phyloP scores from a whole-genome alignment of 2,797 vertebrate species.

The Acanthis flammea region DNA sequence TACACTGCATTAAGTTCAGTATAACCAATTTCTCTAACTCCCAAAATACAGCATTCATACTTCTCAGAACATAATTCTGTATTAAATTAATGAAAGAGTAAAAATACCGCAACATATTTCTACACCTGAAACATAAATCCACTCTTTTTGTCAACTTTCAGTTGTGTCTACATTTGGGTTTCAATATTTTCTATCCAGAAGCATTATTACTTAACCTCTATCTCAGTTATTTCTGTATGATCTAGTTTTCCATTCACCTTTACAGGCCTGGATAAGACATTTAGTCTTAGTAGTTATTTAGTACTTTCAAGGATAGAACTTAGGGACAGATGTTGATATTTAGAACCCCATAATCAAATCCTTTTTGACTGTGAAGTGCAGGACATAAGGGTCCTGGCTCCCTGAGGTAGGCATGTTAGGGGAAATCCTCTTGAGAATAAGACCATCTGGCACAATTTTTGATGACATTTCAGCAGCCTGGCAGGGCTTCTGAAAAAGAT shows the following conservation, averaged over 20 bases:
- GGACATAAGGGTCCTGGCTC: background rate
- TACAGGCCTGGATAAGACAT: background rate
- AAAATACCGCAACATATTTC: background rate
- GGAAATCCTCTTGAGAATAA: background rate
- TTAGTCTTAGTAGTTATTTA: background rate
- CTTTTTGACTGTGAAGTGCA: background rate
- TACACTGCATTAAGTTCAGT: background rate
- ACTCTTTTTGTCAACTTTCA: background rate
- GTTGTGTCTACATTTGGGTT: background rate
- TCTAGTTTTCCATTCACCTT: background rate
- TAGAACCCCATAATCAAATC: background rate
- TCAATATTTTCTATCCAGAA: background rate
- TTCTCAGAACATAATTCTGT: background rate
- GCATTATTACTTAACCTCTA: background rate
- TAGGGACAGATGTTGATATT: conserved; percentile 33
- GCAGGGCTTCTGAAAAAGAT: background rate
- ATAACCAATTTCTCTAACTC: background rate
- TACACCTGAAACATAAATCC: background rate
- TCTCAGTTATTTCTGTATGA: background rate
- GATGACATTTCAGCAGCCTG: background rate
- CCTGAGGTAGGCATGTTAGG: background rate
- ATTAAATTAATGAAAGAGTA: background rate
- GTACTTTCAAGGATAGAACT: background rate
- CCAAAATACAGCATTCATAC: background rate
- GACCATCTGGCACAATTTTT: conserved; percentile 20